Evolutionary conservation across 1,140 invertebrate genomes (phyloP).

Genomic region (Philotrypesis tridentata): DNA sequence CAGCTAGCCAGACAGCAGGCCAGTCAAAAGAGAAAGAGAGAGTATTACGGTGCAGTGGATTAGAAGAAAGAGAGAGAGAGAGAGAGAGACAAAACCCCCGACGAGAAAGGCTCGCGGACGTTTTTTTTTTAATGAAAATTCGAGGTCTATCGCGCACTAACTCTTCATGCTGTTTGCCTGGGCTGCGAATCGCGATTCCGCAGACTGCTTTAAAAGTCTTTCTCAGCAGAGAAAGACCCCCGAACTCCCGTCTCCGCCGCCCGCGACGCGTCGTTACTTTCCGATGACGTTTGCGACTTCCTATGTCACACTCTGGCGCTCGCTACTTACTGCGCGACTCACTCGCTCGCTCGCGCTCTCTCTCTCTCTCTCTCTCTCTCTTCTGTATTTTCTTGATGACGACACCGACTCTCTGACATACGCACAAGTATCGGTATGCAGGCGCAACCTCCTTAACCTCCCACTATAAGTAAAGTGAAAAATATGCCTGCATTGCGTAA

Average conservation of each 20-base stretch:
- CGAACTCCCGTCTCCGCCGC: neutral
- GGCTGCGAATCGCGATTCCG: neutral
- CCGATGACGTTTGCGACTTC: constrained; percentile 30
- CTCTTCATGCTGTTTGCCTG: neutral
- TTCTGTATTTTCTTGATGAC: no score
- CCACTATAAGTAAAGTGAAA: no score
- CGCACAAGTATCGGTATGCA: neutral
- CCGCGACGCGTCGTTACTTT: constrained; percentile 12
- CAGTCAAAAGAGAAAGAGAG: neutral
- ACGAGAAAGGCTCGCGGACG: neutral
- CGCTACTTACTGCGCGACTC: neutral
- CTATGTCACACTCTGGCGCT: constrained; percentile 8
- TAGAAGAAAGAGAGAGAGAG: no score
- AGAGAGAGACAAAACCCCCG: neutral
- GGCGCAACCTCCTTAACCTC: neutral
- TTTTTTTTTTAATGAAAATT: neutral
- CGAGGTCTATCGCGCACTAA: neutral
- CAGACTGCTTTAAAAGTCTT: neutral
- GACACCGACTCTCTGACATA: neutral
- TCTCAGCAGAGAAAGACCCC: neutral
- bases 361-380: neutral
- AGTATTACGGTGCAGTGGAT: neutral
- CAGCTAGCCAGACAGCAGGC: neutral
- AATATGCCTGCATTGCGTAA: neutral
- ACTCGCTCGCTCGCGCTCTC: neutral